Base-by-base conservation (phyloP, 2,888 invertebrate genomes). In the Lottia scabra region DNA sequence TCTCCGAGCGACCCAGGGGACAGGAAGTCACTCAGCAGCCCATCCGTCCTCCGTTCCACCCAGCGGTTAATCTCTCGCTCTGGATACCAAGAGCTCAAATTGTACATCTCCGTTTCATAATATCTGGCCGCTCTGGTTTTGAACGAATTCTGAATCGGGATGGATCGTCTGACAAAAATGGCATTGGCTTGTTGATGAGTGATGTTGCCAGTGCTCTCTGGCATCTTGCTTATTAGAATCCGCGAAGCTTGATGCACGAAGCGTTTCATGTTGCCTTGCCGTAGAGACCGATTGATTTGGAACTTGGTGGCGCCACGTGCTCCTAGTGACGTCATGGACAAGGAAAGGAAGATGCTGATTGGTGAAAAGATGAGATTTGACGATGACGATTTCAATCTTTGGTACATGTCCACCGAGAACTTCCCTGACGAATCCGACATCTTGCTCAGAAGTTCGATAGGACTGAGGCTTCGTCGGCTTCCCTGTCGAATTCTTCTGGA, bases 291-390 rank as follows among this genome's bases (percentile, higher is more conserved):
- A 23, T 19, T 56, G 56, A 56, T 56, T 23, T 56, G 56, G 56
- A 56, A 56, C 56, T 23, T 56, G 23, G 70, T 65, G 62, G 43
- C n/a, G 30, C 46, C 65, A n/a, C 45, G 64, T 10, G 70, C 56
- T 15, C 65, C 65, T 6, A 70, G 62, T 44, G 65, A 66, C 10
- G 62, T 62, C 70, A 70, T 70, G 2, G 70, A 70, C 4, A 70
- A 38, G 5, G 70, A 45, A 48, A 65, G 65, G 23, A 48, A 65
- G 12, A 70, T 66, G 43, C 70, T 65, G n/a, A 70, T 62, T 23
- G 70, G 70, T 38, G 70, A 70, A 26, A 70, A 70, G 13, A 70
- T 66, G 12, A 70, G 56, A 56, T 70, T 70, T 6, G 48, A n/a
- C 16, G 26, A 27, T 0, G 43, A 43, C 2, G 63, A 56, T 23